A percentile compares a stretch with the other conserved stretches of the same genome.
These are phyloP conservation scores for Orchesella cincta DNA, from an alignment of 1,140 invertebrate species.

Conservation along the genomic window DNA sequence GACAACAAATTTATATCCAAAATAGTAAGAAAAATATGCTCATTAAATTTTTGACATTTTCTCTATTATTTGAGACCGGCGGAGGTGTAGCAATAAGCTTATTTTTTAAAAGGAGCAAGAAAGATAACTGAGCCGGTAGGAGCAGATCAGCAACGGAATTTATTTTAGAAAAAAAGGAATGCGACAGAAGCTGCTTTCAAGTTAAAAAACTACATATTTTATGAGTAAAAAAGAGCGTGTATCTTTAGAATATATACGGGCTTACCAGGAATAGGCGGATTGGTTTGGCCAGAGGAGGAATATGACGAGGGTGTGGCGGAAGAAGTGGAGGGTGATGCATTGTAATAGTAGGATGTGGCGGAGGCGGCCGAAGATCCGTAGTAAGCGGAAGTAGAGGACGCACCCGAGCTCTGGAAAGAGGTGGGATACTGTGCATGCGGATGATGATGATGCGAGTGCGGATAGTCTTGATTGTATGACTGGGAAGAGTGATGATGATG, in stretches of 20 bases:
- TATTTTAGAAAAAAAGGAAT: not conserved
- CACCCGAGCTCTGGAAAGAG: constrained; percentile 45
- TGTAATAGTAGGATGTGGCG: constrained; percentile 49
- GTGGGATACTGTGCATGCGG: constrained; percentile 44
- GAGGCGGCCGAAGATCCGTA: constrained; percentile 47
- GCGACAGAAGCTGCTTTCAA: not conserved
- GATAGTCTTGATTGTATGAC: constrained; percentile 40
- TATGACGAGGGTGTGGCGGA: constrained; percentile 51
- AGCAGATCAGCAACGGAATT: constrained; percentile 22
- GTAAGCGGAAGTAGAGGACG: constrained; percentile 45
- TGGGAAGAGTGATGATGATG: constrained; percentile 25
- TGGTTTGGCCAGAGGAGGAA: constrained; percentile 49
- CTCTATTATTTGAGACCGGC: not conserved
- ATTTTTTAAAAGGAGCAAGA: not conserved
- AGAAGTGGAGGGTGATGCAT: constrained; percentile 47
- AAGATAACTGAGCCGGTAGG: not conserved
- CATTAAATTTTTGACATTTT: constrained; percentile 5
- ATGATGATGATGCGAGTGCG: constrained; percentile 34
- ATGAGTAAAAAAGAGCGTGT: not conserved
- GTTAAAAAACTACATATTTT: not conserved
- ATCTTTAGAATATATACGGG: not conserved
- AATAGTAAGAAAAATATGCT: constrained; percentile 1
- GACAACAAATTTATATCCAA: constrained; percentile 21
- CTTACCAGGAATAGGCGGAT: constrained; percentile 51
- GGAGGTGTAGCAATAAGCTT: not conserved